These are phyloP conservation scores for Entomyzon cyanotis DNA, from an alignment of 2,113 vertebrate genomes.

Conservation along the genomic window DNA sequence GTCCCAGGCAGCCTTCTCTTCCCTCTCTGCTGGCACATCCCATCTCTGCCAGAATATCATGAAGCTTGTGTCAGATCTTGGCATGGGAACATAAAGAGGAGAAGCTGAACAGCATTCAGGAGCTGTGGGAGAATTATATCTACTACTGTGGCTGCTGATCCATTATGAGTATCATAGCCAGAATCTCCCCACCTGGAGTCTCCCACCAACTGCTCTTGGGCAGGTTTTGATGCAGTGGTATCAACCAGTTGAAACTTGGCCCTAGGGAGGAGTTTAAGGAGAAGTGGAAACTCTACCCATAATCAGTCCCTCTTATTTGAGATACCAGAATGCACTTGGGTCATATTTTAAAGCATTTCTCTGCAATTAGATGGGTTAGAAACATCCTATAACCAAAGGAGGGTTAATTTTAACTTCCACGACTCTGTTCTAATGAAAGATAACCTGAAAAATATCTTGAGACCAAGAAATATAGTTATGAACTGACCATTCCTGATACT, in stretches of 20 bases:
- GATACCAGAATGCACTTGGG: neutral
- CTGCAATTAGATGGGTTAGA: neutral
- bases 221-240: neutral
- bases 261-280: neutral
- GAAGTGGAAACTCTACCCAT: neutral
- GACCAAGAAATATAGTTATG: neutral
- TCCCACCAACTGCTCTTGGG: neutral
- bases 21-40: constrained; percentile 7
- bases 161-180: constrained; percentile 36
- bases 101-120: neutral
- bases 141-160: constrained; percentile 34
- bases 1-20: neutral
- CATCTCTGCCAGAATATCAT: constrained; percentile 23
- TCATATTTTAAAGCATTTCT: neutral
- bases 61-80: constrained; percentile 35
- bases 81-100: constrained; percentile 4
- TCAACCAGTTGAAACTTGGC: neutral
- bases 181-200: constrained; percentile 41
- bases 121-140: constrained; percentile 8
- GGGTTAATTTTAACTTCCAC: neutral
- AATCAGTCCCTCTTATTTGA: neutral
- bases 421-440: neutral
- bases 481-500: neutral
- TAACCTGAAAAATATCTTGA: neutral
- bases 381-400: neutral